Conservation (phyloP, 1,140 invertebrate genomes). For the Zeugodacus cucurbitae region DNA sequence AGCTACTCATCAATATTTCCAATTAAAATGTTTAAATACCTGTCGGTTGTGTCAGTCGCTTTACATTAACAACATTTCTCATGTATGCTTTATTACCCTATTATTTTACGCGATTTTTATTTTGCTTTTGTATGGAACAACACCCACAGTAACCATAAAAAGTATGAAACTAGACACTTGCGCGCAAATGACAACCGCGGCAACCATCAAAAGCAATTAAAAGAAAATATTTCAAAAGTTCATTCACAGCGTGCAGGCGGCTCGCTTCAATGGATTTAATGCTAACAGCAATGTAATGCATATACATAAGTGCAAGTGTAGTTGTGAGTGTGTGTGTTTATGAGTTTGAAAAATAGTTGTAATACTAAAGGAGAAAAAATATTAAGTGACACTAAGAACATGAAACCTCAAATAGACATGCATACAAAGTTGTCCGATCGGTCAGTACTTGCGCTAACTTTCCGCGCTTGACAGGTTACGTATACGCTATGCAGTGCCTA, state of each 20-base stretch:
- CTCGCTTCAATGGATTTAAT: slow-evolving; percentile 30
- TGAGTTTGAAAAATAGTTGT: neutral
- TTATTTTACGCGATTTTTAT: neutral
- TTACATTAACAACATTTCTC: slow-evolving; percentile 26
- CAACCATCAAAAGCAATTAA: slow-evolving; percentile 35
- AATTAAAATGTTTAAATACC: slow-evolving; percentile 28
- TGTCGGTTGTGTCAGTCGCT: neutral
- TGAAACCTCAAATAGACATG: neutral
- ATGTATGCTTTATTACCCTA: neutral
- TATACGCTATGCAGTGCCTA: neutral
- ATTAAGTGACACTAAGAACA: slow-evolving; percentile 34
- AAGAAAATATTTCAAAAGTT: slow-evolving; percentile 39
- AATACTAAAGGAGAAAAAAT: neutral
- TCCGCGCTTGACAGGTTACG: neutral
- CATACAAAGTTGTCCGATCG: neutral
- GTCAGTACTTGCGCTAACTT: neutral
- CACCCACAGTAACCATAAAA: neutral
- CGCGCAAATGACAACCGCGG: slow-evolving; percentile 6
- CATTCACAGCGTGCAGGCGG: slow-evolving; percentile 18
- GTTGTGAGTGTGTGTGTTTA: neutral
- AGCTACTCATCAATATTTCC: neutral
- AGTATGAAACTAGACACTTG: slow-evolving; percentile 11
- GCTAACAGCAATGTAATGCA: neutral
- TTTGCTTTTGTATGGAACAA: neutral
- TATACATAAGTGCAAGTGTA: too few relatives aligned